Evolutionary conservation across 1,140 invertebrate genomes (phyloP), one percentile per base, ranked within the genome.

Genomic region (Nomia melanderi): DNA sequence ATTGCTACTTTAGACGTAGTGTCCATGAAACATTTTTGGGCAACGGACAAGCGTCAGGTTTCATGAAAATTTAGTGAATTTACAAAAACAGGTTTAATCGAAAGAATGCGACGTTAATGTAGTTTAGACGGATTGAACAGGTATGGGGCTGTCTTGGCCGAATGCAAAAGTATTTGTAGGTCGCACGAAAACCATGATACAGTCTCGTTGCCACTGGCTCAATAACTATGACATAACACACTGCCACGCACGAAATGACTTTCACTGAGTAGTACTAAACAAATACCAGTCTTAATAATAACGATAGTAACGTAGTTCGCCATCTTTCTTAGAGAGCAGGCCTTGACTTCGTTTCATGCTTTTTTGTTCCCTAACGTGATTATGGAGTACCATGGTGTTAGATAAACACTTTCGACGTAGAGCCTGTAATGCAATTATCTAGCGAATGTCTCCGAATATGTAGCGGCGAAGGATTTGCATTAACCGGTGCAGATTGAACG

Each of bases 271-370:
- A 50, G 47, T 50, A 50, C 47, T 50, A 50, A 20, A 50, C 47
- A n/a, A n/a, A 50, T 50, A 29, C 17, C 1, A 53, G 25, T 63
- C 53, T 70, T 71, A 60, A 87, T 84, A 86, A 83, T 86, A 78
- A 72, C 53, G 56, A 54, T 25, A 39, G 63, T 83, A 77, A 44
- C 62, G 39, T 8, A 17, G 12, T 77, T 67, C 36, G 5, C 17
- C 33, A 66, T 82, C 77, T 14, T 82, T 33, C 70, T 53, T 75
- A 69, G 78, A 60, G 41, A 72, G 73, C 77, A 87, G 87, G 86
- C 89, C 90, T 90, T 91, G 90, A 91, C 90, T 88, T 76, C 74
- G 64, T 91, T 91, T 83, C 78, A 84, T 54, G 7, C 11, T 20
- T 56, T 74, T 77, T 72, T 67, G 33, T 54, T 11, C 12, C 20